These are phyloP conservation scores for Papilio protenor DNA, from an alignment of 2,888 invertebrate species.

Conservation along the genomic window DNA sequence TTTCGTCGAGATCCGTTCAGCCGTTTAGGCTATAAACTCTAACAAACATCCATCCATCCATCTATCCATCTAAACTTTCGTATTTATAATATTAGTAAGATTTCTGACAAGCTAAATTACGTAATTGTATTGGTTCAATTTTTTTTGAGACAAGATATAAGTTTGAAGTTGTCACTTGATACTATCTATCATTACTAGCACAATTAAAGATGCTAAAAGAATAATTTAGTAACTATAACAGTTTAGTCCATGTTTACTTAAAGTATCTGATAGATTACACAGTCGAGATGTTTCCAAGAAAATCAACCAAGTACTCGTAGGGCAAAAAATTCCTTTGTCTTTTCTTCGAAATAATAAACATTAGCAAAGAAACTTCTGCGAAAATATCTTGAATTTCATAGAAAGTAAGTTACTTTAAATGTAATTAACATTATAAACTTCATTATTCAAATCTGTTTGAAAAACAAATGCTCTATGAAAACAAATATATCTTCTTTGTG, in stretches of 20 bases:
- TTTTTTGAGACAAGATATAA: no score
- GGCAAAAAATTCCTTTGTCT: background rate
- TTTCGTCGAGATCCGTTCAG: no score
- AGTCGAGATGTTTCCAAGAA: background rate
- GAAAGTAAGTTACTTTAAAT: background rate
- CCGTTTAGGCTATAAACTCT: no score
- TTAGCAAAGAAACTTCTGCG: background rate
- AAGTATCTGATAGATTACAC: background rate
- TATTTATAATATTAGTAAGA: no score
- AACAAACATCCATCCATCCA: no score
- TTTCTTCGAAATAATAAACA: conserved; percentile 2
- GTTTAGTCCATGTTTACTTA: background rate
- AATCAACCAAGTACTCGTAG: background rate
- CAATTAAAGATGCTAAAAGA: background rate
- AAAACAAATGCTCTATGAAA: no score
- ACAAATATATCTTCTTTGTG: no score
- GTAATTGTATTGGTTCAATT: no score
- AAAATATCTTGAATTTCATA: background rate
- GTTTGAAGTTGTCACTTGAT: no score
- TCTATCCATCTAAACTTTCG: no score
- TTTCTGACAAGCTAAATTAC: no score
- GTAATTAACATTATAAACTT: background rate
- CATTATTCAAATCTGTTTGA: background rate
- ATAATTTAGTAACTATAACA: background rate
- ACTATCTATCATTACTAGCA: no score